These are phyloP conservation scores for Agrochola litura DNA, from an alignment of 2,888 invertebrate genomes.

Conservation along the genomic window DNA sequence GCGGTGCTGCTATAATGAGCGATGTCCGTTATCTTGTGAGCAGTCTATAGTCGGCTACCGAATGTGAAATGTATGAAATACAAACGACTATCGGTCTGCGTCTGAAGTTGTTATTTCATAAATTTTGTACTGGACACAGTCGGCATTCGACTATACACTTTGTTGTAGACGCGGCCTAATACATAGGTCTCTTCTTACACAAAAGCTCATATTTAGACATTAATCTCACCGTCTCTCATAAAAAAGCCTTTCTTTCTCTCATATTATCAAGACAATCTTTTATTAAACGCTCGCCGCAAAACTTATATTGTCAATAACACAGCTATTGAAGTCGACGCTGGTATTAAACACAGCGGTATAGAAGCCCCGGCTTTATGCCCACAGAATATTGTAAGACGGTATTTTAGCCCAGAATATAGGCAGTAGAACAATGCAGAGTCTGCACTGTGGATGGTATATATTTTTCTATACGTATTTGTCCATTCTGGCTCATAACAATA, in stretches of 20 bases:
- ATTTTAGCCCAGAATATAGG: constrained; percentile 23
- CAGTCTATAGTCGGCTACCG: background rate
- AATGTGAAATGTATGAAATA: background rate
- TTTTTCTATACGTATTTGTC: constrained; percentile 29
- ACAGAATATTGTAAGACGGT: constrained; percentile 13
- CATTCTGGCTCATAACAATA: constrained; percentile 16
- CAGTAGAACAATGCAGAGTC: constrained; percentile 29
- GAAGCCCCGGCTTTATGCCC: constrained; percentile 12
- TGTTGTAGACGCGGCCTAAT: background rate
- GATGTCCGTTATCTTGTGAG: too few relatives aligned
- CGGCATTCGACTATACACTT: background rate
- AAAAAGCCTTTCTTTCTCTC: background rate
- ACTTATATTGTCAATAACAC: constrained; percentile 39
- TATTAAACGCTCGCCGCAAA: constrained; percentile 22
- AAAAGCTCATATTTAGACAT: background rate
- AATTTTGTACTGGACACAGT: background rate
- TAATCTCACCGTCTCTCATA: constrained; percentile 1
- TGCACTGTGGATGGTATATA: constrained; percentile 5
- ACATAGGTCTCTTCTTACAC: background rate
- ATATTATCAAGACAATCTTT: constrained; percentile 14
- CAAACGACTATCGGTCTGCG: background rate
- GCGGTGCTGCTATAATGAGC: too few relatives aligned
- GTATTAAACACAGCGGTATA: constrained; percentile 22
- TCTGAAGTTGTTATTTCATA: too few relatives aligned
- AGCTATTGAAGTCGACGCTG: constrained; percentile 12